Percentiles rank a stretch among this genome's conserved stretches.
These are phyloP conservation scores for Pseudoips prasinana DNA, from an alignment of 2,888 invertebrate species.

Conservation along the genomic window DNA sequence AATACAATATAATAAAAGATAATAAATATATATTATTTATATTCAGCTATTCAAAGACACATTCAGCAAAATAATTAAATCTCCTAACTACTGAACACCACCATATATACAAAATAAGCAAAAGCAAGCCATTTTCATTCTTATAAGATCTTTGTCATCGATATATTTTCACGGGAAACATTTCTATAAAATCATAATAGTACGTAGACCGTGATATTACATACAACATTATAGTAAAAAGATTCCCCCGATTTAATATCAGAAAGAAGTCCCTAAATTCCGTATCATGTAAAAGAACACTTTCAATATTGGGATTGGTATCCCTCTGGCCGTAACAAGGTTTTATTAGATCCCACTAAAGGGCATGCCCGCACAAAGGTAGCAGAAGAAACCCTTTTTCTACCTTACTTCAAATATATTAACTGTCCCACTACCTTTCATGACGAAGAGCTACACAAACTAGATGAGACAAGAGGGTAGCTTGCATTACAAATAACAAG, in stretches of 20 bases:
- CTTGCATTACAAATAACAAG: no score
- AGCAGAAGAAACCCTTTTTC: slow-evolving; percentile 79
- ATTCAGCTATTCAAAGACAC: no score
- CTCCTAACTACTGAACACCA: no score
- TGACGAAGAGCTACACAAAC: slow-evolving; percentile 25
- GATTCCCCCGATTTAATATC: slow-evolving; percentile 77
- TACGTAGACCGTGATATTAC: slow-evolving; percentile 39
- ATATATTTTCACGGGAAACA: slow-evolving; percentile 10
- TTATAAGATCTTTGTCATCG: slow-evolving; percentile 24
- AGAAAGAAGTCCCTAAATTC: slow-evolving; percentile 78
- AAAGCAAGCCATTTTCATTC: background rate
- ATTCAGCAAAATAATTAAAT: no score
- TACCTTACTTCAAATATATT: slow-evolving; percentile 82
- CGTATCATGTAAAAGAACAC: slow-evolving; percentile 81
- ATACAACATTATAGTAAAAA: slow-evolving; percentile 63
- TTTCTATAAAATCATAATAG: slow-evolving; percentile 32
- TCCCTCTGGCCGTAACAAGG: slow-evolving; percentile 82
- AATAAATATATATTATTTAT: no score
- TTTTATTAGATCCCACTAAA: slow-evolving; percentile 82
- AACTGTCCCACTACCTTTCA: slow-evolving; percentile 75
- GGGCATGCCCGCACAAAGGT: slow-evolving; percentile 80
- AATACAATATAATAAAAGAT: no score
- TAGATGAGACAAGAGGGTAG: slow-evolving; percentile 36
- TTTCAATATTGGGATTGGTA: slow-evolving; percentile 81
- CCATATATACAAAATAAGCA: background rate